These are phyloP conservation scores for Elephas maximus DNA, from an alignment of 2,113 vertebrate species.

Conservation along the genomic window DNA sequence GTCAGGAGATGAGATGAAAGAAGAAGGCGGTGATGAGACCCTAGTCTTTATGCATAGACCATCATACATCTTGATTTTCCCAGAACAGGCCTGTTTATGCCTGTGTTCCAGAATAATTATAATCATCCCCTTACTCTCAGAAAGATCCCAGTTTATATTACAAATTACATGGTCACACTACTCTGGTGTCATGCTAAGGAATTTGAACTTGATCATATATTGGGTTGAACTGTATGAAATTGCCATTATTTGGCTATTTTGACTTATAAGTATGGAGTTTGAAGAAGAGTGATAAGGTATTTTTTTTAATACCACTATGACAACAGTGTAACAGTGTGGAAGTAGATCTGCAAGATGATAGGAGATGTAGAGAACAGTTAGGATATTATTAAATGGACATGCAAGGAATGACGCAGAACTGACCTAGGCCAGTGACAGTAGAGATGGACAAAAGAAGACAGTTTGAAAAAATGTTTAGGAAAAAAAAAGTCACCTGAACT, in stretches of 20 bases:
- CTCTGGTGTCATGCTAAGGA: background rate
- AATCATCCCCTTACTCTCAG: background rate
- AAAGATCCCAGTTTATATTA: background rate
- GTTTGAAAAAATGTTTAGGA: background rate
- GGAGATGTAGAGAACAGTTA: background rate
- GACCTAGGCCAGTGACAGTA: background rate
- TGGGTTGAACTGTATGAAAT: background rate
- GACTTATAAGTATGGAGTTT: constrained; percentile 17
- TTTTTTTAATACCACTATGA: background rate
- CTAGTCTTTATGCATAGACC: too few relatives aligned
- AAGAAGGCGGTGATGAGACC: background rate
- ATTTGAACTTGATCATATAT: background rate
- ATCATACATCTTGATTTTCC: background rate
- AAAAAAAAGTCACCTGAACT: background rate
- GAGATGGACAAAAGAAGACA: background rate
- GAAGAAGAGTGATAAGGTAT: background rate
- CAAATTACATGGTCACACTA: background rate
- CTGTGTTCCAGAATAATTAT: background rate
- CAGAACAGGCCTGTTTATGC: background rate
- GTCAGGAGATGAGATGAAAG: background rate
- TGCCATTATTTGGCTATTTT: background rate
- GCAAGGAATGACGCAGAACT: background rate
- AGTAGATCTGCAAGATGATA: background rate
- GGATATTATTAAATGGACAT: background rate
- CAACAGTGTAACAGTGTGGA: background rate